Evolutionary conservation across 1,140 invertebrate genomes (phyloP).

Genomic region (Euschistus heros): DNA sequence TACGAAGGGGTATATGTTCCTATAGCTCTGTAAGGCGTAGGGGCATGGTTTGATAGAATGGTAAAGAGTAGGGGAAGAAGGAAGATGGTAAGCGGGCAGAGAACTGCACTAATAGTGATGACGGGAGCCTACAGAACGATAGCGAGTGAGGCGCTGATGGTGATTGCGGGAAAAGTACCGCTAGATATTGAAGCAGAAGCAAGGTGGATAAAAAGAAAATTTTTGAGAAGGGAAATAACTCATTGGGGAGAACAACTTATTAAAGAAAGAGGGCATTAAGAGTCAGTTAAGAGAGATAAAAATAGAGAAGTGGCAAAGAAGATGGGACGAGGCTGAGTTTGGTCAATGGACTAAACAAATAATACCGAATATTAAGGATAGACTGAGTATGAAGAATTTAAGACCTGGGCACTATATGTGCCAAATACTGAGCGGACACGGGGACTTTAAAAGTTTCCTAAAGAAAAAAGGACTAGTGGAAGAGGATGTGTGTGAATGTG

Average conservation of each 20-base stretch:
- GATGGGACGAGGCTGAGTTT: neutral
- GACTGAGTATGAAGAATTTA: neutral
- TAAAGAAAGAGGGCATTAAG: neutral
- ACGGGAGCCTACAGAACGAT: neutral
- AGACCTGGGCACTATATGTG: neutral
- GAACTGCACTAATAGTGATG: neutral
- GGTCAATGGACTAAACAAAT: neutral
- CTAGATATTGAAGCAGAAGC: neutral
- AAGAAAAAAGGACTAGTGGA: neutral
- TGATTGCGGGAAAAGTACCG: neutral
- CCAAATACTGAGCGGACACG: neutral
- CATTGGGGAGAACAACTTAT: neutral
- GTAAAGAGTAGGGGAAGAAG: neutral
- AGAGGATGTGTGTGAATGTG: neutral
- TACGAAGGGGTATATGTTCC: neutral
- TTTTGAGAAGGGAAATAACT: neutral
- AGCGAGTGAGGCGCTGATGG: neutral
- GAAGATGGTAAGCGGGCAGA: neutral
- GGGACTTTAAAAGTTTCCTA: neutral
- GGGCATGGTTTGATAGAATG: neutral
- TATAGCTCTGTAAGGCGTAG: neutral
- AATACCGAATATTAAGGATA: neutral
- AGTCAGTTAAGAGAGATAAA: neutral
- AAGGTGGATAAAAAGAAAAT: neutral
- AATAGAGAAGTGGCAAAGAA: neutral